phyloP scores from a whole-genome alignment of 2,113 vertebrate species.

The Albula glossodonta region DNA sequence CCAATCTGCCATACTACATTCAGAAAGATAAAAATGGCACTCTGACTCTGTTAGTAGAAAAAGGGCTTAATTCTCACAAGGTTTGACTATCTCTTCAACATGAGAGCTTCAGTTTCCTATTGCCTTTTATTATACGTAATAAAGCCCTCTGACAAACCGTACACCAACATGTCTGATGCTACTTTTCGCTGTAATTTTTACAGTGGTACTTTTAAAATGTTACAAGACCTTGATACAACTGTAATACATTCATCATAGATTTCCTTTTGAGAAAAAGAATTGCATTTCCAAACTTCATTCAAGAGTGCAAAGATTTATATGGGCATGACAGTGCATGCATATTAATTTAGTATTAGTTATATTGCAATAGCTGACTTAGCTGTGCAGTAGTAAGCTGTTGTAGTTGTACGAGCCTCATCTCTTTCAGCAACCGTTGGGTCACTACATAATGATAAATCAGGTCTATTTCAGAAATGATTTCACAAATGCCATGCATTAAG shows the following conservation, averaged over 20 bases:
- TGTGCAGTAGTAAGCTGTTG: neutral
- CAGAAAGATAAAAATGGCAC: too few relatives aligned
- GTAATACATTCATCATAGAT: too few relatives aligned
- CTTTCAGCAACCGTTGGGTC: neutral
- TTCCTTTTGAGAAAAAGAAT: too few relatives aligned
- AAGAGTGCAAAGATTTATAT: neutral
- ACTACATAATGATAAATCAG: neutral
- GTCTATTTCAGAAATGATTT: neutral
- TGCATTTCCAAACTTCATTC: neutral
- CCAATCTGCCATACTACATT: too few relatives aligned
- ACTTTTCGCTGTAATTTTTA: neutral
- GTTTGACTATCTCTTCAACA: too few relatives aligned
- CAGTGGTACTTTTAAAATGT: too few relatives aligned
- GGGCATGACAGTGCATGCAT: neutral
- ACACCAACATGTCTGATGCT: neutral
- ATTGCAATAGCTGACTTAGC: neutral
- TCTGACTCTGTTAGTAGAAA: too few relatives aligned
- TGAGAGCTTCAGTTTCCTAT: neutral
- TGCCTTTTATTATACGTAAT: neutral
- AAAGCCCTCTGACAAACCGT: neutral
- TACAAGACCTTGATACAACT: too few relatives aligned
- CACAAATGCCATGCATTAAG: too few relatives aligned
- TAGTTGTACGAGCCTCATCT: neutral
- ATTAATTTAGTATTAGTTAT: neutral
- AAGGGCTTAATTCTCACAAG: too few relatives aligned